phyloP scores from a whole-genome alignment of 2,888 invertebrate species.

The Euplagia quadripunctaria region DNA sequence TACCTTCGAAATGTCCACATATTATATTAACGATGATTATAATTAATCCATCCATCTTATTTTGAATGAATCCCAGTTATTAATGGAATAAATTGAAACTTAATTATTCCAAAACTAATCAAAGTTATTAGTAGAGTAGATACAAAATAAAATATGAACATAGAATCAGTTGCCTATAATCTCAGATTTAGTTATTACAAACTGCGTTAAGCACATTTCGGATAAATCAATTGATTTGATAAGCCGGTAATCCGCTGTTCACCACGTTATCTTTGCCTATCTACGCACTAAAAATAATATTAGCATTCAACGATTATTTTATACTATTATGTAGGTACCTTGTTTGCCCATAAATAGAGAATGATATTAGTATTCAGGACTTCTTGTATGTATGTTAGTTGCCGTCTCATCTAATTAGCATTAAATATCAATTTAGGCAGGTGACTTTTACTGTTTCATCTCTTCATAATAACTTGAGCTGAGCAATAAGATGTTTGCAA shows the following conservation, averaged over 20 bases:
- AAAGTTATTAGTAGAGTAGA: slow-evolving; percentile 35
- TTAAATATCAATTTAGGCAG: neutral
- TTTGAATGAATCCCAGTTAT: neutral
- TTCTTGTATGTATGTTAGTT: no score
- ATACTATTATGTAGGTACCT: neutral
- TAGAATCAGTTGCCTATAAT: slow-evolving; percentile 35
- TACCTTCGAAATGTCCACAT: no score
- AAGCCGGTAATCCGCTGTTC: slow-evolving; percentile 22
- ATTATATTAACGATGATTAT: no score
- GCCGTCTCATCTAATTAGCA: no score
- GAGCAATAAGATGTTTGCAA: no score
- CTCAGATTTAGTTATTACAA: slow-evolving; percentile 28
- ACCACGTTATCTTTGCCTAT: slow-evolving; percentile 7
- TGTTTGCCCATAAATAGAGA: neutral
- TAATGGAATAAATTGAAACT: no score
- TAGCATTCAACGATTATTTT: neutral
- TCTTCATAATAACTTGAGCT: no score
- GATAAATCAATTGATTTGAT: slow-evolving; percentile 29
- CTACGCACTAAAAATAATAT: neutral
- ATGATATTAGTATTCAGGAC: neutral
- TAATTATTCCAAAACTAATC: slow-evolving; percentile 19
- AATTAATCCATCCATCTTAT: neutral
- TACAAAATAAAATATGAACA: slow-evolving; percentile 23
- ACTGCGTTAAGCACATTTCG: slow-evolving; percentile 12
- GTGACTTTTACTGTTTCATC: neutral